Conservation (phyloP, 2,888 invertebrate genomes). For the Cephus pulcher region DNA sequence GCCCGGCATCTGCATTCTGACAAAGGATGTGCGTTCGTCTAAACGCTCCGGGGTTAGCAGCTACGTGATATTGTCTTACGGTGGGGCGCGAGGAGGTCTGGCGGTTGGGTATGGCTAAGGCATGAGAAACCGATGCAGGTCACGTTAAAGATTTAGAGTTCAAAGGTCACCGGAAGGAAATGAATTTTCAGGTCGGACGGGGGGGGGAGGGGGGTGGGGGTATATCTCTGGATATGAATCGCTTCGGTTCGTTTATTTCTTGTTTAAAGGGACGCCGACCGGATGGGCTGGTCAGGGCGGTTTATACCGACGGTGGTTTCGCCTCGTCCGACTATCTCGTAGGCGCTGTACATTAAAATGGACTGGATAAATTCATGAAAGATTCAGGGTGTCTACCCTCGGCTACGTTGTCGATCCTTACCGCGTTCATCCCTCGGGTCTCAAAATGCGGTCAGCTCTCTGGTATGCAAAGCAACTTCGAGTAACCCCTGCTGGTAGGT, state of each 20-base stretch:
- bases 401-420: constrained; percentile 7
- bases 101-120: not conserved
- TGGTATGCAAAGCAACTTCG: not conserved
- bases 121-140: not conserved
- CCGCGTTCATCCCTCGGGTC: not conserved
- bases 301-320: not conserved
- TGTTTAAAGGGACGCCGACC: not conserved
- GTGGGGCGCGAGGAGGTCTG: not conserved
- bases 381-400: constrained; percentile 20
- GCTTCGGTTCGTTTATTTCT: no score
- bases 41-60: not conserved
- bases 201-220: no score
- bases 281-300: not conserved
- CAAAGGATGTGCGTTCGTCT: constrained; percentile 32
- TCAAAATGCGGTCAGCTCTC: constrained; percentile 2
- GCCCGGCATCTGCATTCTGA: constrained; percentile 32
- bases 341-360: constrained; percentile 30
- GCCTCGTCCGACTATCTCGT: not conserved
- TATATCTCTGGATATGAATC: not conserved
- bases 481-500: not conserved
- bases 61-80: not conserved
- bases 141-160: not conserved
- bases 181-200: not conserved
- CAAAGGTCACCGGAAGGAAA: not conserved
- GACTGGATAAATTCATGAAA: constrained; percentile 41